Conservation (phyloP, 2,888 invertebrate genomes). For the Papilio elwesi region DNA sequence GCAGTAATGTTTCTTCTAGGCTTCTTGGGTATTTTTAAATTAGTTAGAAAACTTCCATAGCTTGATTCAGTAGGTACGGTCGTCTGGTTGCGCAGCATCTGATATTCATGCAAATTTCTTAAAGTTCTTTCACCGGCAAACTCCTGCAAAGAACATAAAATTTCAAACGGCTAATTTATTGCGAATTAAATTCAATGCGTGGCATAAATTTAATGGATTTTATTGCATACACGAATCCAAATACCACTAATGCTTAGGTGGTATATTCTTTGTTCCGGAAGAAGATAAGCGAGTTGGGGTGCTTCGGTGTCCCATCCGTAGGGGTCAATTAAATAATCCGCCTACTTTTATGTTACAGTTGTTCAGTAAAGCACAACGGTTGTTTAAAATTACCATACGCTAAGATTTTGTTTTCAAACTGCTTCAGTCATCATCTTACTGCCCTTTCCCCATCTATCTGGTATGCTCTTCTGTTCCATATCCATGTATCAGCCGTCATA, state of each 20-base stretch:
- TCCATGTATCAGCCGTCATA: no score
- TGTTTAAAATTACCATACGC: not conserved
- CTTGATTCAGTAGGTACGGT: not conserved
- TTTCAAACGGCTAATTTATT: conserved; percentile 10
- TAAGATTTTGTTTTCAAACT: not conserved
- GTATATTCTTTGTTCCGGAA: no score
- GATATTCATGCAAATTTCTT: conserved; percentile 9
- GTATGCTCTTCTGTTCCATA: no score
- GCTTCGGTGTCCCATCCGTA: no score
- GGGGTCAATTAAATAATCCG: no score
- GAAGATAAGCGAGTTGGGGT: no score
- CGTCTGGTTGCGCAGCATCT: no score
- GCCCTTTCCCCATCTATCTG: no score
- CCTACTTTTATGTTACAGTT: no score
- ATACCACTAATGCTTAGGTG: no score
- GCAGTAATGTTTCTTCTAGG: not conserved
- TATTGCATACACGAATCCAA: no score
- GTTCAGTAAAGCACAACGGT: conserved; percentile 1
- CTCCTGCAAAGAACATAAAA: conserved; percentile 18
- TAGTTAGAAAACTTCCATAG: conserved; percentile 1
- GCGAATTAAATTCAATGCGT: not conserved
- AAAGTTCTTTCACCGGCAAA: not conserved
- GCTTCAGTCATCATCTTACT: not conserved
- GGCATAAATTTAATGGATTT: not conserved
- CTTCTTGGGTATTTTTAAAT: not conserved